phyloP scores from a whole-genome alignment of 2,113 vertebrate genomes.

The Pedionomus torquatus region DNA sequence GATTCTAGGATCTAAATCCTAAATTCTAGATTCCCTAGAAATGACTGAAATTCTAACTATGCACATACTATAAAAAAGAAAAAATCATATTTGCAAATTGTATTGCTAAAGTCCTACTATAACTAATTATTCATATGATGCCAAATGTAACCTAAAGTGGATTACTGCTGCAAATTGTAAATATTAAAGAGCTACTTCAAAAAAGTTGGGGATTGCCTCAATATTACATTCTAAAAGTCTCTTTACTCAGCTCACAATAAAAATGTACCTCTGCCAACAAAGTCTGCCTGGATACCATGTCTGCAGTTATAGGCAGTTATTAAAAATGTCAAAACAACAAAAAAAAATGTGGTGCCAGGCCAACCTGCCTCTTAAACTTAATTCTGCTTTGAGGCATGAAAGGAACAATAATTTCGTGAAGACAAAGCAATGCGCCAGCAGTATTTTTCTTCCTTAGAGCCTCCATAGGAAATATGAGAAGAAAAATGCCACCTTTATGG shows the following conservation, averaged over 20 bases:
- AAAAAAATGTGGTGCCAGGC: conserved; percentile 51
- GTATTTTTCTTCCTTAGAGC: conserved; percentile 70
- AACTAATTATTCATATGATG: conserved; percentile 8
- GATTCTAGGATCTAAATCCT: too few species aligned
- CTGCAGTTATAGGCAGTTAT: conserved; percentile 24
- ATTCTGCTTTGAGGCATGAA: conserved; percentile 68
- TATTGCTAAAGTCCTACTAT: not conserved
- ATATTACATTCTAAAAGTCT: conserved; percentile 23
- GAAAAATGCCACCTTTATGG: conserved; percentile 73
- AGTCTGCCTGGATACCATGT: conserved; percentile 15
- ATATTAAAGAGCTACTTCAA: conserved; percentile 38
- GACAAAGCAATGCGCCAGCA: conserved; percentile 78
- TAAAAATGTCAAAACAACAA: conserved; percentile 68
- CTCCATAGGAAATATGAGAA: conserved; percentile 78
- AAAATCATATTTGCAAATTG: not conserved
- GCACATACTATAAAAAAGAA: not conserved
- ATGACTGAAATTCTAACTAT: not conserved
- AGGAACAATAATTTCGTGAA: conserved; percentile 78
- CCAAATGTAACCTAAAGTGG: not conserved
- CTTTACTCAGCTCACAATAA: conserved; percentile 6
- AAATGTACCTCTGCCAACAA: conserved; percentile 51
- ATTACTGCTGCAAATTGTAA: not conserved
- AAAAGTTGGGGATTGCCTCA: conserved; percentile 32
- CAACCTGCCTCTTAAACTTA: conserved; percentile 64
- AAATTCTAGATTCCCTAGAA: not conserved